Conservation (phyloP, 1,140 invertebrate genomes). For the Euwallacea similis region DNA sequence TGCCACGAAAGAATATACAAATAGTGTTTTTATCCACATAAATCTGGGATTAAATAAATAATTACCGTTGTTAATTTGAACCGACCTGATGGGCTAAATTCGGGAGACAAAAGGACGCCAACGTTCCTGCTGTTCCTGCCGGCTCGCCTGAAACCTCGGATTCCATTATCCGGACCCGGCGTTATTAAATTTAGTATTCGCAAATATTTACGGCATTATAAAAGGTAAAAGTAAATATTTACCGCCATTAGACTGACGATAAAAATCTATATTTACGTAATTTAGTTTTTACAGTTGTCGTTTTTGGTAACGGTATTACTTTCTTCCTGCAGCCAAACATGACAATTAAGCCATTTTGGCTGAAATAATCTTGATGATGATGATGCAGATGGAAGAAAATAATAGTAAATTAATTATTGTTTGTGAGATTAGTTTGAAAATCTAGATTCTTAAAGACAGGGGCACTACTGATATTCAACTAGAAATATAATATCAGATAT, state of each 20-base stretch:
- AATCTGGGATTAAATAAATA: neutral
- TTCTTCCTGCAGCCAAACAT: no score
- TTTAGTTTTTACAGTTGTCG: slow-evolving; percentile 1
- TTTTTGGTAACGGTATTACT: neutral
- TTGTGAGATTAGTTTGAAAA: no score
- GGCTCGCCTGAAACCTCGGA: neutral
- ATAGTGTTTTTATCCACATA: neutral
- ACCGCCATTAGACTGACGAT: slow-evolving; percentile 14
- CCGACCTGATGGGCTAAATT: neutral
- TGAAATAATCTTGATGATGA: no score
- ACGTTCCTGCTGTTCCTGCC: neutral
- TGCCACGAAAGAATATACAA: neutral
- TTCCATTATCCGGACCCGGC: slow-evolving; percentile 8
- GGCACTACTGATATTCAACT: no score
- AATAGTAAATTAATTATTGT: no score
- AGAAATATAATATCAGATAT: no score
- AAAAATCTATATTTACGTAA: slow-evolving; percentile 21
- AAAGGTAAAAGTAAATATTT: slow-evolving; percentile 21
- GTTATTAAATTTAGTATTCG: slow-evolving; percentile 21
- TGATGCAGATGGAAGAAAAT: no score
- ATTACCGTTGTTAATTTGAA: neutral
- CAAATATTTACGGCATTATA: slow-evolving; percentile 17
- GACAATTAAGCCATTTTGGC: no score
- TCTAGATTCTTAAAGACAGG: no score
- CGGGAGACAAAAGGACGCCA: no score